Conservation (phyloP, 1,140 invertebrate species). For the Zaprionus capensis region DNA sequence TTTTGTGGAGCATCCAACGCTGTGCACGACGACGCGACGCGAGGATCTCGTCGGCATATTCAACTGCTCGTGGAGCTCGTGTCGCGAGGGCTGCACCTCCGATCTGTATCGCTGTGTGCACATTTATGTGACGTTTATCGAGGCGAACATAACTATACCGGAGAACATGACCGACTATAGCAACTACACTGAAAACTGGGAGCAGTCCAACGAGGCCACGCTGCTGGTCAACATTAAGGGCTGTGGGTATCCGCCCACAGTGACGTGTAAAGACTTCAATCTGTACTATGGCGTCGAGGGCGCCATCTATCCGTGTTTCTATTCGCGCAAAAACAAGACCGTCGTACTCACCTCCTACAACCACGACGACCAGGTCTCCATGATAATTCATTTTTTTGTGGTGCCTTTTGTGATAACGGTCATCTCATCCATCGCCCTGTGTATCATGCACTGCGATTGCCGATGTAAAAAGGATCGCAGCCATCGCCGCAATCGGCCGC, state of each 20-base stretch:
- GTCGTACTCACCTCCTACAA: conserved; percentile 93
- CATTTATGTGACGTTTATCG: conserved; percentile 90
- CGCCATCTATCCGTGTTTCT: conserved; percentile 92
- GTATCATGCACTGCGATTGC: conserved; percentile 93
- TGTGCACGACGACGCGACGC: conserved; percentile 90
- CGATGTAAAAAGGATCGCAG: conserved; percentile 86
- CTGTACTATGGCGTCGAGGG: conserved; percentile 90
- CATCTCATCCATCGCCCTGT: conserved; percentile 91
- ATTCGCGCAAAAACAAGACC: conserved; percentile 91
- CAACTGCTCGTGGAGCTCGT: conserved; percentile 94
- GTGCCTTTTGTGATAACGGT: conserved; percentile 92
- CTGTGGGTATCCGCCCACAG: conserved; percentile 94
- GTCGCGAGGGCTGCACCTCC: conserved; percentile 94
- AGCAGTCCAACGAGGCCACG: conserved; percentile 87
- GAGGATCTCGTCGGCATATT: conserved; percentile 91
- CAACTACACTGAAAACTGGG: conserved; percentile 80
- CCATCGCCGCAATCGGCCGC: conserved; percentile 84
- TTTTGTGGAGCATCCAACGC: conserved; percentile 91
- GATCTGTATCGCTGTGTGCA: conserved; percentile 94
- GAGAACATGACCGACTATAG: conserved; percentile 79
- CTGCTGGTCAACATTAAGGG: conserved; percentile 92
- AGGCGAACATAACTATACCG: conserved; percentile 82
- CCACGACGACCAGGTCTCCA: conserved; percentile 90
- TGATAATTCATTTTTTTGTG: conserved; percentile 92
- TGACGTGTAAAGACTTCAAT: conserved; percentile 93